Base-by-base conservation (phyloP, 2,797 vertebrate genomes). In the Meda fulgida region DNA sequence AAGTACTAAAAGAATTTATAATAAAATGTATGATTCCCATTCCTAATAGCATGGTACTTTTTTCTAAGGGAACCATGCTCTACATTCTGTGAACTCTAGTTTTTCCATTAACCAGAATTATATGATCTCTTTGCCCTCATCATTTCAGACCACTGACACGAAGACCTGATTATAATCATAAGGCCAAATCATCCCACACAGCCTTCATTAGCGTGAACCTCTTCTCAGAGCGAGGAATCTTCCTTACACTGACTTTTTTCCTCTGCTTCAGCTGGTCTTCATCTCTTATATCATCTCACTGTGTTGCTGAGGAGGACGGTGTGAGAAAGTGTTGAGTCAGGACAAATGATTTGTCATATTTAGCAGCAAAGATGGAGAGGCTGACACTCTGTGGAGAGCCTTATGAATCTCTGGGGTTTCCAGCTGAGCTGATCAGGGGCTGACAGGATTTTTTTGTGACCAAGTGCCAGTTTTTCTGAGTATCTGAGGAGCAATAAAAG, bases 291-390 rank as follows among this genome's bases (percentile, higher is more conserved):
- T 78, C 72, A 82, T 60, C 73, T 82, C 73, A 38, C 48, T 82
- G 67, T 23, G 63, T 81, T 81, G 79, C 78, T 73, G 79, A 82
- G 72, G 78, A 76, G 76, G 84, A 78, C 2, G 55, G n/a, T 55
- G 87, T 84, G 87, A 71, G 81, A 81, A 84, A 76, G 67, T 81
- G 85, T 73, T 72, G 85, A 88, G 81, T 85, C 85, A 81, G 87
- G 73, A 84, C 21, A 72, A 88, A 88, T 78, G 58, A 78, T 86
- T 63, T 82, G 78, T 84, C 77, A 83, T 75, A 84, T 86, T 78
- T 86, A 75, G 69, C 76, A 83, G 84, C 66, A 69, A 66, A 78
- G 78, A 76, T 80, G 63, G 55, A 51, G 65, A 76, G 21, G 66
- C 72, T 84, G 70, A 70, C 60, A 13, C 40, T 31, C 40, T 66